Evolutionary conservation across 2,888 invertebrate species (phyloP).

Genomic region (Pollenia griseotomentosa): DNA sequence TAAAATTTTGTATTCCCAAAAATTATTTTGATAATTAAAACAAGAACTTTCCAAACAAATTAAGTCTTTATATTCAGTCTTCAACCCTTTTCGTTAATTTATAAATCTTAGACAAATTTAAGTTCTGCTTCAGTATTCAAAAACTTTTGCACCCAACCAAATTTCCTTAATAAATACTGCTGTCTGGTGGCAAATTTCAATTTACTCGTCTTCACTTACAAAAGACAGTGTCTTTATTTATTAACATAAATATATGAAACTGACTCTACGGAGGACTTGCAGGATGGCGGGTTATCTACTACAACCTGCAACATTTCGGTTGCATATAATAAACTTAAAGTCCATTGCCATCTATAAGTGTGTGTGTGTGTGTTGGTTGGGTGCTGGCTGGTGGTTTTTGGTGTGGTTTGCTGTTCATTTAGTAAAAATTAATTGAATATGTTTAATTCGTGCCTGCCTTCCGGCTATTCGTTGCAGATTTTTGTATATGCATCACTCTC

Average conservation of each 20-base stretch:
- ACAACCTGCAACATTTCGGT: conserved; percentile 6
- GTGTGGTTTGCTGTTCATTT: conserved; percentile 66
- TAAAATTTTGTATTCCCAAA: too few species aligned
- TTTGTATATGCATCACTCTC: background rate
- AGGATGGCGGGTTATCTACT: background rate
- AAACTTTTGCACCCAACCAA: conserved; percentile 19
- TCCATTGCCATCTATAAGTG: conserved; percentile 39
- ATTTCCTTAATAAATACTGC: conserved; percentile 8
- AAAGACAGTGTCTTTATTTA: conserved; percentile 63
- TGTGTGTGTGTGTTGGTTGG: conserved; percentile 23
- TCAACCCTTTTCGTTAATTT: too few species aligned
- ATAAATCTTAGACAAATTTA: too few species aligned
- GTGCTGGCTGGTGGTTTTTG: conserved; percentile 35
- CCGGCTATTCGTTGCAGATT: conserved; percentile 31
- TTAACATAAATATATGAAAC: conserved; percentile 50
- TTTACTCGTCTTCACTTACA: conserved; percentile 31
- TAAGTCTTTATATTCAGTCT: too few species aligned
- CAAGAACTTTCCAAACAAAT: too few species aligned
- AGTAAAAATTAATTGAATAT: conserved; percentile 73
- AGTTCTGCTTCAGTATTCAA: too few species aligned
- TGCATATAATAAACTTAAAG: conserved; percentile 14
- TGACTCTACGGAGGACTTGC: conserved; percentile 1
- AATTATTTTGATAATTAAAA: too few species aligned
- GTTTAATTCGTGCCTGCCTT: conserved; percentile 70
- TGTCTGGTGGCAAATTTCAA: conserved; percentile 57